Conservation (phyloP, 2,888 invertebrate genomes). For the Cephus pulcher region DNA sequence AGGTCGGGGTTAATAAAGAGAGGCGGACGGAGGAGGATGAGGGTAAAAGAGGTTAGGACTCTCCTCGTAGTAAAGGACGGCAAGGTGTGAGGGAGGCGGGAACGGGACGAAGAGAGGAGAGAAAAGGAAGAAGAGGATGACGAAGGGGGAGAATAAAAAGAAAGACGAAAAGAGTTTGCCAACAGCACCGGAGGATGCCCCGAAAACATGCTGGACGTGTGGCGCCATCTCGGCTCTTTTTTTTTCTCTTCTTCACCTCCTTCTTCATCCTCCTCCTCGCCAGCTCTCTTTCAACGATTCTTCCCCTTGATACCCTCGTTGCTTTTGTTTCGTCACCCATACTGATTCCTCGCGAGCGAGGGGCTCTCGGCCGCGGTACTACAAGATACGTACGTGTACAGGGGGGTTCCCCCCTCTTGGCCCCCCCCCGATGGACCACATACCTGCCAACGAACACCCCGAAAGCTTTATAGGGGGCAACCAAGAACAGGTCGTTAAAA, state of each 20-base stretch:
- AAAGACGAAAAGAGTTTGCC: slow-evolving; percentile 40
- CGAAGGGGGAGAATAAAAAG: slow-evolving; percentile 41
- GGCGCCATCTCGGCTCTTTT: slow-evolving; percentile 63
- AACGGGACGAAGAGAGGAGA: slow-evolving; percentile 17
- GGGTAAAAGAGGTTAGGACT: not conserved
- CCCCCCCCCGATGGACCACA: slow-evolving; percentile 44
- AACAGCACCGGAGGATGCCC: slow-evolving; percentile 63
- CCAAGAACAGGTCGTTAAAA: slow-evolving; percentile 60
- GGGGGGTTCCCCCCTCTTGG: slow-evolving; percentile 30
- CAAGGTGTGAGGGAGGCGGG: slow-evolving; percentile 20
- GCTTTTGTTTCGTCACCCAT: slow-evolving; percentile 63
- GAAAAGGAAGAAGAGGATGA: slow-evolving; percentile 21
- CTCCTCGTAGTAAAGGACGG: not conserved
- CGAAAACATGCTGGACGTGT: slow-evolving; percentile 65
- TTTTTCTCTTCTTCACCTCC: slow-evolving; percentile 38
- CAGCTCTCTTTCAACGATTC: slow-evolving; percentile 19
- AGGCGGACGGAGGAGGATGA: not conserved
- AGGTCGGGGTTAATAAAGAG: not conserved
- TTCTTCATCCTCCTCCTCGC: slow-evolving; percentile 40
- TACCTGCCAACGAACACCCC: slow-evolving; percentile 52
- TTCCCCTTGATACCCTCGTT: slow-evolving; percentile 30
- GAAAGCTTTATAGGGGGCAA: slow-evolving; percentile 43
- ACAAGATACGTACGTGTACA: slow-evolving; percentile 28
- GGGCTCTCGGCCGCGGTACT: slow-evolving; percentile 20
- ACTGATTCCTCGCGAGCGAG: slow-evolving; percentile 58